Base-by-base conservation (phyloP, 2,797 vertebrate genomes). In the Ispidina lecontei region DNA sequence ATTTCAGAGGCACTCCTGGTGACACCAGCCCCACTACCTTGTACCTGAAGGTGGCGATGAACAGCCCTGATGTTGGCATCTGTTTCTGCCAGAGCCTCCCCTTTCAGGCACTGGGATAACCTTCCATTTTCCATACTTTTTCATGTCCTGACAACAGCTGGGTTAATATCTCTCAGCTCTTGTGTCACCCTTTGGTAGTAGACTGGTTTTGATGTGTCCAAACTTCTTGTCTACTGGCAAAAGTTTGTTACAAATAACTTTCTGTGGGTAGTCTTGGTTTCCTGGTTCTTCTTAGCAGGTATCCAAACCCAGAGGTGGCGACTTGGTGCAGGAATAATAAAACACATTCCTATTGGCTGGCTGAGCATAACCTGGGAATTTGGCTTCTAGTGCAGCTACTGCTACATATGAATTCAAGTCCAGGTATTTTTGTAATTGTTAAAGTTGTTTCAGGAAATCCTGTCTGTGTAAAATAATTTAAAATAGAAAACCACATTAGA, bases 401-500 rank as follows among this genome's bases (percentile, higher is more conserved):
- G 21, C 29, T n/a, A 17, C 8, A 7, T 8, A 12, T 12, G 12
- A 80, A 47, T n/a, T 67, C 47, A 47, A 49, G 39, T n/a, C 11
- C 7, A 44, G 52, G 43, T 71, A 7, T 20, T 59, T 59, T 69
- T 54, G 20, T 19, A 77, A 25, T 63, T 35, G 23, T 43, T 52
- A 11, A 71, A 54, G 21, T 72, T 23, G 12, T 80, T 84, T 77
- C 51, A 69, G 56, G 25, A 72, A 81, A 54, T 9, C 12, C 12
- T 39, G 63, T 51, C 28, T 55, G 7, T 41, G 12, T 69, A 59
- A 43, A 52, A 59, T 44, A 68, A 29, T 54, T 55, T 15, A 49
- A 72, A 60, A 23, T 9, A 68, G 72, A 54, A 67, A 31, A 77
- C 6, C 16, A 10, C 0, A 0, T 72, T n/a, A 5, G 1, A 2